Evolutionary conservation across 2,888 invertebrate species (phyloP), one percentile per base, ranked within the genome.

Genomic region (Lasioglossum calceatum): DNA sequence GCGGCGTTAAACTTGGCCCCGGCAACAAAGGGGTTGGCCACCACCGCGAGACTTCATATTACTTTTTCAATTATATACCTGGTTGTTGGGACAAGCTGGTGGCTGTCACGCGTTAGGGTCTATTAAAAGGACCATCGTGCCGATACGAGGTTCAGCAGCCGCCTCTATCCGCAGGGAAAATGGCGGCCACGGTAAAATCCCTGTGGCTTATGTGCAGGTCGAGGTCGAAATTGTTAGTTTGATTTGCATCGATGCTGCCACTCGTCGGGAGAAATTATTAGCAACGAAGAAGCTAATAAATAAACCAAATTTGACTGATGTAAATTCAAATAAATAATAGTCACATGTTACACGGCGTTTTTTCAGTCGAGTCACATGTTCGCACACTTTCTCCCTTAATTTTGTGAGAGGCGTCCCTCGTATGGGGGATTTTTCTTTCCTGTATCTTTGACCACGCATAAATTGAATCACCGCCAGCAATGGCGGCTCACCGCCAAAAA

Each of bases 11-110:
- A 91, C 79, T 89, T 86, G 76, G 67, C 79, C 72, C n/a, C 77
- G 39, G 80, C 39, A 19, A 73, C 79, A 58, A 74, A 84, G 84
- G 71, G 73, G 75, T 73, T 36, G 86, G 64, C 77, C 84, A 80
- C 83, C 58, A 81, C 84, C 77, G 76, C 44, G 78, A 88, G 90
- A 86, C 85, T 87, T 87, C 72, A 61, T 89, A 88, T 88, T 90
- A 88, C 90, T 91, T 87, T 87, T 90, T 89, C 87, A 87, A 78
- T 74, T 85, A 77, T 86, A 67, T 67, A 77, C 67, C 84, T 71
- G 71, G 77, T 74, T 84, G 74, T 84, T 78, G 80, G 81, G 73
- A 67, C 81, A 85, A 79, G 79, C 79, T 79, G 81, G 67, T 36
- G 81, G 73, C 85, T 50, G 82, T 76, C 50, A 72, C 36, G 50